Evolutionary conservation across 2,113 vertebrate genomes (phyloP), one percentile per base, ranked within the genome.

Genomic region (Rousettus leschenaultii): DNA sequence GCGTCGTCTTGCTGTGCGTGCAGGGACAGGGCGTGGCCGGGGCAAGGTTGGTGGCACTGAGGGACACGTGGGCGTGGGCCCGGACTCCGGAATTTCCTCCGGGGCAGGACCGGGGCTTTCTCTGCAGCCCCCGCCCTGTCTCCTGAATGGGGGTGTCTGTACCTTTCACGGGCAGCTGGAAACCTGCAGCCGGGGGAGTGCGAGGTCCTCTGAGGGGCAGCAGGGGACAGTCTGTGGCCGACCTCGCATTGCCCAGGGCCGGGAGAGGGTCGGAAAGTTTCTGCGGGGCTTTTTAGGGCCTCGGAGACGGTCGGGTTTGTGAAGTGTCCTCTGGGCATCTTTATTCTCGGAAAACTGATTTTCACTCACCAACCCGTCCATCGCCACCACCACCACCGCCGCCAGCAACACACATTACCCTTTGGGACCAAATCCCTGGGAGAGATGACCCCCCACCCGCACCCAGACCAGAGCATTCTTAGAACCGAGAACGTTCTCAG

Each of bases 61-160:
- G 68, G 77, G 48, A 57, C 55, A 43, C 73, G 1, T 4, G 6
- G 10, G 12, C 1, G 1, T 1, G 61, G 15, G 21, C 38, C 26
- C 15, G 3, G 70, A 30, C 14, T 18, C 70, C 16, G 1, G 48
- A 15, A 16, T 10, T 12, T 28, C n/a, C 28, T 13, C 59, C 19
- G 12, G 82, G 82, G 21, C 16, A 10, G 22, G 1, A 1, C 1
- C 1, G 2, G 2, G 3, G 26, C 45, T 63, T 63, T 26, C 55
- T 68, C 24, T 4, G 38, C 13, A 0, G 74, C 28, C 71, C 59
- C 61, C 7, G 45, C 38, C 8, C 13, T 10, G 33, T 45, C 16
- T 53, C 28, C 22, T 59, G 9, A 48, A 48, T 10, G 3, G 45
- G 63, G 21, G 0, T 0, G 26, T 0, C 28, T 8, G 0, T 1